These are phyloP conservation scores for Leptopilina drosophilae DNA, from an alignment of 2,888 invertebrate genomes.

Conservation along the genomic window DNA sequence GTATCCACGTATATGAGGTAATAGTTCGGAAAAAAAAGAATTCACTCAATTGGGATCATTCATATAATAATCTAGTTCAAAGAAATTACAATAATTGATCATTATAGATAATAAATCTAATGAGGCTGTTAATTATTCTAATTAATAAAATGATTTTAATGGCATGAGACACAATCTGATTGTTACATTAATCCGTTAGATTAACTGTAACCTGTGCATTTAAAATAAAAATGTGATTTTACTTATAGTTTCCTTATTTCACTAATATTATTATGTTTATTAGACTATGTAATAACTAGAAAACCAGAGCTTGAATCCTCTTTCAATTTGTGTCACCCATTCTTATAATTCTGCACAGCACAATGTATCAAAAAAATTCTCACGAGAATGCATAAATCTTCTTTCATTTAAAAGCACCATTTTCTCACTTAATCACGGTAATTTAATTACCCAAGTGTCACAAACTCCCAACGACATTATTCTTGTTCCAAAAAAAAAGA, in stretches of 20 bases:
- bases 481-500: too few species aligned
- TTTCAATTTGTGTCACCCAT: constrained; percentile 25
- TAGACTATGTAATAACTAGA: constrained; percentile 6
- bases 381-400: background rate
- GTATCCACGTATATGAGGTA: too few species aligned
- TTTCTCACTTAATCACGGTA: too few species aligned
- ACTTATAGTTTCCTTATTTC: constrained; percentile 10
- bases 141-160: constrained; percentile 10
- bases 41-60: background rate
- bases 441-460: too few species aligned
- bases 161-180: constrained; percentile 8
- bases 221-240: background rate
- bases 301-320: background rate
- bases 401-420: background rate
- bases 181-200: constrained; percentile 27
- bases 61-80: constrained; percentile 4
- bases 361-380: background rate
- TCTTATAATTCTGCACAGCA: background rate
- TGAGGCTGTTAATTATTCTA: background rate
- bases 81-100: constrained; percentile 3
- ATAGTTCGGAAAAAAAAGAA: too few species aligned
- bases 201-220: background rate
- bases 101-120: background rate
- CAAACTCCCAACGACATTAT: too few species aligned
- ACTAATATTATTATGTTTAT: constrained; percentile 25